Evolutionary conservation across 2,797 vertebrate species (phyloP).

Genomic region (Hyperoplus lanceolatus): DNA sequence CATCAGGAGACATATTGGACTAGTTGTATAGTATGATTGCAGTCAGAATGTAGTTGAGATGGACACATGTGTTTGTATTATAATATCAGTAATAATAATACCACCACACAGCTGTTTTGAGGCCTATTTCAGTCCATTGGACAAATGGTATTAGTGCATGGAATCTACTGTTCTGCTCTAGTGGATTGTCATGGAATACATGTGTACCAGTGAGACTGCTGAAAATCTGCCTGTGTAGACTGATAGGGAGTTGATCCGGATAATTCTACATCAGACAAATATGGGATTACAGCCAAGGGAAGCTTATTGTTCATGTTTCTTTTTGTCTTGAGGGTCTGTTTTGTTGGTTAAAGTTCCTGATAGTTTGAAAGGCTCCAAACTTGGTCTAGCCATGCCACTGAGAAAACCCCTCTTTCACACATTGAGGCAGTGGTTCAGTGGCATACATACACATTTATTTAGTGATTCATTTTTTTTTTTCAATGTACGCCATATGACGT

Average conservation of each 20-base stretch:
- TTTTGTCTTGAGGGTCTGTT: slow-evolving; percentile 48
- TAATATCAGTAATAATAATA: background rate
- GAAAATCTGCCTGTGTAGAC: slow-evolving; percentile 72
- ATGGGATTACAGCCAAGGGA: slow-evolving; percentile 49
- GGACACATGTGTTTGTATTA: background rate
- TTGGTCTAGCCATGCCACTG: slow-evolving; percentile 38
- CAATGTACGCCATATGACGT: slow-evolving; percentile 34
- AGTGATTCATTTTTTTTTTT: slow-evolving; percentile 42
- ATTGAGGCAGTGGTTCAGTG: slow-evolving; percentile 26
- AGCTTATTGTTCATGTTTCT: slow-evolving; percentile 52
- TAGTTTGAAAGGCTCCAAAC: slow-evolving; percentile 49
- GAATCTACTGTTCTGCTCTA: slow-evolving; percentile 45
- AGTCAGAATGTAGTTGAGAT: background rate
- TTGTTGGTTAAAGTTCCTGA: slow-evolving; percentile 45
- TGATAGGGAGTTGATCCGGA: slow-evolving; percentile 73
- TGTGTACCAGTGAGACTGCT: slow-evolving; percentile 56
- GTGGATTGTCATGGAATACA: slow-evolving; percentile 46
- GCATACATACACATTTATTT: slow-evolving; percentile 20
- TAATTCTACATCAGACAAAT: slow-evolving; percentile 66
- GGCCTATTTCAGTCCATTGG: slow-evolving; percentile 24
- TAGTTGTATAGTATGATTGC: background rate
- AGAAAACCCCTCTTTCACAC: slow-evolving; percentile 46
- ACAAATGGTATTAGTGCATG: slow-evolving; percentile 31
- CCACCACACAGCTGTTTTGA: slow-evolving; percentile 2
- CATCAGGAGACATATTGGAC: background rate